A percentile compares a stretch with the other conserved stretches of the same genome.
Conservation (phyloP, 2,797 vertebrate species). For the Phoxinus dragarum region DNA sequence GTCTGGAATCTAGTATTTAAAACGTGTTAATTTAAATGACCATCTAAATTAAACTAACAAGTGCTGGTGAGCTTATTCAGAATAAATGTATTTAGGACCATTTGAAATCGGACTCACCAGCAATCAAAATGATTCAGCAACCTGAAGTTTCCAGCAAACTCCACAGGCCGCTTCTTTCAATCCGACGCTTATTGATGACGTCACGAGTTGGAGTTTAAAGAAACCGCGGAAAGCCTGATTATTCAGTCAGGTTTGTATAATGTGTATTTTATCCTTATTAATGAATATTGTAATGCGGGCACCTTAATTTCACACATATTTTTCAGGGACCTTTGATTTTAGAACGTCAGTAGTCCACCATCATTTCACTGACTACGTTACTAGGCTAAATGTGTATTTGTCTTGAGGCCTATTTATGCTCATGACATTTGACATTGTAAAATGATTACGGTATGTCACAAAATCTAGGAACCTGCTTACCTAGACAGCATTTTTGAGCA, state of each 20-base stretch:
- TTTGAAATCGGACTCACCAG: neutral
- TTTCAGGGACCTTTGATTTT: neutral
- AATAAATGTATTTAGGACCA: neutral
- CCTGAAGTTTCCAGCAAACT: neutral
- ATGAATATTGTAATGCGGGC: neutral
- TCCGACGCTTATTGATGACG: slow-evolving; percentile 23
- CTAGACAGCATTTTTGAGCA: neutral
- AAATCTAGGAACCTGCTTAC: neutral
- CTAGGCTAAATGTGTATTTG: neutral
- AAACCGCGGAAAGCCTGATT: neutral
- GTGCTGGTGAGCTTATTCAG: neutral
- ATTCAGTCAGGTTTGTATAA: neutral
- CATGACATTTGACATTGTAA: neutral
- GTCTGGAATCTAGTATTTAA: neutral
- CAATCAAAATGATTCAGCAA: neutral
- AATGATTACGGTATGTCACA: neutral
- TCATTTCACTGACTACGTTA: neutral
- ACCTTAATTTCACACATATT: neutral
- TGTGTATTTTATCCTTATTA: neutral
- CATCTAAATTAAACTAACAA: neutral
- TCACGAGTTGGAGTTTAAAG: neutral
- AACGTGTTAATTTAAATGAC: neutral
- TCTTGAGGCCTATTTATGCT: neutral
- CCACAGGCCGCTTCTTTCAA: neutral
- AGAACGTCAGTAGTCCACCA: neutral